Evolutionary conservation across 92 coral and sea anemone species (phyloP).

Genomic region (Micromussa lordhowensis): DNA sequence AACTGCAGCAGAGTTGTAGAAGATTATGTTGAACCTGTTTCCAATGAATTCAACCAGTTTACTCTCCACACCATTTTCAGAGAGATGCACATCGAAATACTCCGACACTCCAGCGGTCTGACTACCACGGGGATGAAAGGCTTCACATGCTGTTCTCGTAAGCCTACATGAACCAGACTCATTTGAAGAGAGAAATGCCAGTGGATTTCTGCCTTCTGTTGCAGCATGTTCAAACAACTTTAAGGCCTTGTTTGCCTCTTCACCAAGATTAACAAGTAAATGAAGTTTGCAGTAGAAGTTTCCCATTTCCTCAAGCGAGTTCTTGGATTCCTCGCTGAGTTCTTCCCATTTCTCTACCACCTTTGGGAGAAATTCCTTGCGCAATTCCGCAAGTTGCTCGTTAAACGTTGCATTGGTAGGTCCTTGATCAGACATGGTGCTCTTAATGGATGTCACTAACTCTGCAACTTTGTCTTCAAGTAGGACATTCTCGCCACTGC

Average conservation of each 20-base stretch:
- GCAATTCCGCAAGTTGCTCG: slow-evolving; percentile 30
- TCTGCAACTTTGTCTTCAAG: slow-evolving; percentile 40
- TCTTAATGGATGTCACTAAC: slow-evolving; percentile 49
- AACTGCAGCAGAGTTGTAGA: slow-evolving; percentile 39
- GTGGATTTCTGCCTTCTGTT: slow-evolving; percentile 51
- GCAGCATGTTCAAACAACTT: slow-evolving; percentile 57
- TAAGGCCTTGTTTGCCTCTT: slow-evolving; percentile 49
- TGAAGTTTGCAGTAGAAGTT: slow-evolving; percentile 40
- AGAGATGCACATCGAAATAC: slow-evolving; percentile 12
- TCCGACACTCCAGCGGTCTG: slow-evolving; percentile 49
- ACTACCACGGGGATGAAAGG: slow-evolving; percentile 45
- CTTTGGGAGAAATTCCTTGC: slow-evolving; percentile 42
- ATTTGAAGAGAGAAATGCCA: slow-evolving; percentile 51
- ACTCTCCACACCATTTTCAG: slow-evolving; percentile 11
- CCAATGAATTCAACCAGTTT: slow-evolving; percentile 50
- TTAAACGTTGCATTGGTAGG: slow-evolving; percentile 53
- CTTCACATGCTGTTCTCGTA: slow-evolving; percentile 54
- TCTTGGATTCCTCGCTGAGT: slow-evolving; percentile 23
- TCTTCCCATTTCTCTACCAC: slow-evolving; percentile 52
- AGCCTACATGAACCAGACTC: slow-evolving; percentile 54
- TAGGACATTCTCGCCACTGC: slow-evolving; percentile 21
- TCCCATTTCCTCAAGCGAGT: slow-evolving; percentile 54
- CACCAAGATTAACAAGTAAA: slow-evolving; percentile 47
- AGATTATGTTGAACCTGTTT: slow-evolving; percentile 9
- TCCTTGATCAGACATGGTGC: slow-evolving; percentile 52